These are phyloP conservation scores for Episyrphus balteatus DNA, from an alignment of 1,140 invertebrate genomes.

Conservation along the genomic window DNA sequence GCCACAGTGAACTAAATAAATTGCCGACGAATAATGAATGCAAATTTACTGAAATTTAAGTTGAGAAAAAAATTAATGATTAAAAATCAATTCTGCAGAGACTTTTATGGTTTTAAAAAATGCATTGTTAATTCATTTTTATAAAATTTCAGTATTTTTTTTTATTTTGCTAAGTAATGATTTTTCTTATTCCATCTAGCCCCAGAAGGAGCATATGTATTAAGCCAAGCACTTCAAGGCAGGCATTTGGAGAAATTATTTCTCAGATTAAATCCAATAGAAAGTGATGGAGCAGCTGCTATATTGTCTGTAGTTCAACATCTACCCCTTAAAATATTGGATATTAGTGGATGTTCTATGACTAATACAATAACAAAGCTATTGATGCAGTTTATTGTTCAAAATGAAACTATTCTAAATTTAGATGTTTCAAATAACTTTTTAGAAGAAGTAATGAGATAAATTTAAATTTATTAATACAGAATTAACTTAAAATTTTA, in stretches of 20 bases:
- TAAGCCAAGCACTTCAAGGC: constrained; percentile 19
- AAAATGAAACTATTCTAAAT: constrained; percentile 18
- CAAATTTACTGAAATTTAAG: no score
- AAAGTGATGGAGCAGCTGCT: constrained; percentile 30
- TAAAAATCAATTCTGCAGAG: no score
- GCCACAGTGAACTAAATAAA: no score
- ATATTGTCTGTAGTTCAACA: constrained; percentile 23
- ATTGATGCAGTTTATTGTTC: constrained; percentile 26
- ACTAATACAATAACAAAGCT: constrained; percentile 21
- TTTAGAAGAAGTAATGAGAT: constrained; percentile 17
- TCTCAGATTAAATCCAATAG: constrained; percentile 30
- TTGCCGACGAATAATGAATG: no score
- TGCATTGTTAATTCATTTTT: no score
- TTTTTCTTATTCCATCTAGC: constrained; percentile 13
- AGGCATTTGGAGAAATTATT: constrained; percentile 20
- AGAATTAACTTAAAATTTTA: neutral
- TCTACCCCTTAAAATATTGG: constrained; percentile 21
- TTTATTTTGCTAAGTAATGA: no score
- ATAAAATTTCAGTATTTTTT: neutral
- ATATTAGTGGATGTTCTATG: constrained; percentile 26
- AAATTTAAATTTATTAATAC: neutral
- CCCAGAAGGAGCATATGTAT: constrained; percentile 28
- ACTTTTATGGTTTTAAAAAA: no score
- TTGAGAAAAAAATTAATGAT: no score
- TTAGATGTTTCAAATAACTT: constrained; percentile 31